Evolutionary conservation across 2,113 vertebrate species (phyloP), one percentile per base, ranked within the genome.

Genomic region (Leucosticte australis): DNA sequence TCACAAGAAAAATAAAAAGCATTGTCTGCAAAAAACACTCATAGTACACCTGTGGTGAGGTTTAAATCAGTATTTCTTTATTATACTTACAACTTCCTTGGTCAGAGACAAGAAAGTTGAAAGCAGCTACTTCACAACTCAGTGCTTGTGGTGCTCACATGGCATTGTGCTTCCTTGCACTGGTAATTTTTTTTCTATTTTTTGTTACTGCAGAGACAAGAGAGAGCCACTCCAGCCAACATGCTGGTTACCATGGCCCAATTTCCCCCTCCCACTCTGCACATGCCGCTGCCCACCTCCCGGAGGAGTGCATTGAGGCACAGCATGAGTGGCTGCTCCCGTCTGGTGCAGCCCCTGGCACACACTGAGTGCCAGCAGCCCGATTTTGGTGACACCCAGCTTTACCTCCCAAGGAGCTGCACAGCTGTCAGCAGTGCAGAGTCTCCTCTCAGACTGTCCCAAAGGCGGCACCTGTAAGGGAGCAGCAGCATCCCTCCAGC

Each of bases 241-340:
- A 16, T 6, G 15, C 15, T 55, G 24, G 33, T 26, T 62, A 55
- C 18, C 62, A 59, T 1, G 9, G 55, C 15, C 6, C 15, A 27
- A 0, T 44, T 44, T 62, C 56, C 28, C 35, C 41, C 13, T 63
- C 49, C 39, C 33, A 21, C 17, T 35, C n/a, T 47, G 28, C 31
- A 24, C 3, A 1, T 11, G 18, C 13, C 39, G 3, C n/a, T 81
- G 70, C 31, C 44, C 42, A 13, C 2, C 3, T 35, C 46, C 68
- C 4, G 0, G 39, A 31, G 53, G 22, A 68, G 6, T 1, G 2
- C 65, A 13, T 14, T 12, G 11, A 30, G 1, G 11, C 7, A 1
- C 52, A 10, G 39, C 3, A 0, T 1, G 1, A 21, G 6, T 3
- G 30, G 67, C 30, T 60, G 46, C 50, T 35, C 30, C 60, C 13